Conservation (phyloP, 2,113 vertebrate species). For the Channa maculata region DNA sequence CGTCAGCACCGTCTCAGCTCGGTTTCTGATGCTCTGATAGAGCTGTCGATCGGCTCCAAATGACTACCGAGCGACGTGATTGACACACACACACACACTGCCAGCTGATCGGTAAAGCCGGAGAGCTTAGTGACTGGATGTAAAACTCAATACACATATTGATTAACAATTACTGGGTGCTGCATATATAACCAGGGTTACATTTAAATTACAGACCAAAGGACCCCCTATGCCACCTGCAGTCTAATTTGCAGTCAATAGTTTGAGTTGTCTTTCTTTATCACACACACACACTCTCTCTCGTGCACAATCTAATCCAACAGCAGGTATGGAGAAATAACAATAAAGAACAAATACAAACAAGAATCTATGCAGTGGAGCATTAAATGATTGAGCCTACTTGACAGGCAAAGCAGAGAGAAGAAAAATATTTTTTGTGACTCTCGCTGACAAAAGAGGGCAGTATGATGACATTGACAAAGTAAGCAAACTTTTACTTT, state of each 20-base stretch:
- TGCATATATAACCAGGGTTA: constrained; percentile 38
- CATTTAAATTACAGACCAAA: constrained; percentile 41
- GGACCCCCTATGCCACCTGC: background rate
- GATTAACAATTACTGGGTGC: constrained; percentile 66
- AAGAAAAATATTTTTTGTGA: constrained; percentile 48
- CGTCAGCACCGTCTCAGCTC: background rate
- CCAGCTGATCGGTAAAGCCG: constrained; percentile 52
- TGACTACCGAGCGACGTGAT: constrained; percentile 8
- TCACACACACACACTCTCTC: background rate
- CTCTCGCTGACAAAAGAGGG: constrained; percentile 84
- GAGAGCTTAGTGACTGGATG: constrained; percentile 63
- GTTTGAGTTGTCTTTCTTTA: background rate
- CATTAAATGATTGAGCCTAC: constrained; percentile 48
- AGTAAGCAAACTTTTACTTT: constrained; percentile 80
- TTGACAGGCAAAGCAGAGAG: constrained; percentile 4
- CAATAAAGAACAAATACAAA: constrained; percentile 29
- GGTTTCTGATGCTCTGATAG: constrained; percentile 1
- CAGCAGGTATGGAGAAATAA: constrained; percentile 25
- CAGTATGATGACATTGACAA: constrained; percentile 84
- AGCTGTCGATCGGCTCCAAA: constrained; percentile 26
- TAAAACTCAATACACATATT: constrained; percentile 58
- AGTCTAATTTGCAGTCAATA: constrained; percentile 41
- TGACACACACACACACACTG: constrained; percentile 24
- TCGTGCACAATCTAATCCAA: background rate
- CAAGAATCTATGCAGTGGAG: constrained; percentile 41